These are phyloP conservation scores for Rhizomys pruinosus DNA, from an alignment of 2,113 vertebrate genomes.

Conservation along the genomic window DNA sequence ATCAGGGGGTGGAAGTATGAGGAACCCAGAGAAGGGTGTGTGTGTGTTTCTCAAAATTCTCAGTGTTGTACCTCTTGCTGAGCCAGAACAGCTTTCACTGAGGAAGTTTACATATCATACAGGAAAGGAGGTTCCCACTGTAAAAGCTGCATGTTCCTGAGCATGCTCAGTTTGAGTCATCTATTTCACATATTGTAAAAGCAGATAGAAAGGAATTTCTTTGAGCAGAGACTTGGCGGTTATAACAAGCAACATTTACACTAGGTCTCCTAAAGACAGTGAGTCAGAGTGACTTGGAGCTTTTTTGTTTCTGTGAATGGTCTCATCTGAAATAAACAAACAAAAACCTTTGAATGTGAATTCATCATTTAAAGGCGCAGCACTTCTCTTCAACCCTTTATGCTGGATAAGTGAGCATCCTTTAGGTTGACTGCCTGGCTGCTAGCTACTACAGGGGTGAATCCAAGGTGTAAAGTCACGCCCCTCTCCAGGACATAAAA, in stretches of 20 bases:
- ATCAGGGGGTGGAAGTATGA: background rate
- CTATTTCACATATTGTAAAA: background rate
- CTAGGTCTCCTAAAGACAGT: background rate
- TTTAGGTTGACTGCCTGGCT: background rate
- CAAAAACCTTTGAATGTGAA: background rate
- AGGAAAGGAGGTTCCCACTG: background rate
- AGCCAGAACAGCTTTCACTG: background rate
- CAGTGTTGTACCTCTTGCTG: background rate
- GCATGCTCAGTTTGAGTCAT: background rate
- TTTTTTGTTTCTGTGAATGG: background rate
- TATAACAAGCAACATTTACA: background rate
- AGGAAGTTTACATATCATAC: background rate
- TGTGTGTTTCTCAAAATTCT: background rate
- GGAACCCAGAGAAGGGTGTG: background rate
- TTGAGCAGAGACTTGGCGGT: background rate
- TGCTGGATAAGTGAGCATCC: background rate
- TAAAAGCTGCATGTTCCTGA: background rate
- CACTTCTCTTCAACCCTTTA: too few relatives aligned
- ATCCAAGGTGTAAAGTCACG: background rate
- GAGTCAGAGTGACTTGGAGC: background rate
- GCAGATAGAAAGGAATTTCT: background rate
- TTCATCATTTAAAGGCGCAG: background rate
- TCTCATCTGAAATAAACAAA: background rate
- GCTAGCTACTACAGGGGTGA: too few relatives aligned
- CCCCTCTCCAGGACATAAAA: background rate